phyloP scores from a whole-genome alignment of 2,797 vertebrate species.

The Onychomys arenicola region DNA sequence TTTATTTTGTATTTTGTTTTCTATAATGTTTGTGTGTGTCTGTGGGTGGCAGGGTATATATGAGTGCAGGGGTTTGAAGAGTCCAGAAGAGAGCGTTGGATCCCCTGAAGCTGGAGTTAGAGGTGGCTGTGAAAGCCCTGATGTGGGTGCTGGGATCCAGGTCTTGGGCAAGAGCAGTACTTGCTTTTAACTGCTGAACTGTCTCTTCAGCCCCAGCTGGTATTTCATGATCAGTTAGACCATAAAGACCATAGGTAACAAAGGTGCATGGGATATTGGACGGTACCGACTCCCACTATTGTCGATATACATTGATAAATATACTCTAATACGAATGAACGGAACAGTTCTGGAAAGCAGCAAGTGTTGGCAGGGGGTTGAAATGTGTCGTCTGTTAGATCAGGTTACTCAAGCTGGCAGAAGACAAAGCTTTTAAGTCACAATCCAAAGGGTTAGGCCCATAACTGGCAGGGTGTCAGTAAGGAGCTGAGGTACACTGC shows the following conservation, averaged over 20 bases:
- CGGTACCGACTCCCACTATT: background rate
- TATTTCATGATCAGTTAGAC: background rate
- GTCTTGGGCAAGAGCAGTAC: background rate
- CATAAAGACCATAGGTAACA: background rate
- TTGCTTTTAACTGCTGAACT: background rate
- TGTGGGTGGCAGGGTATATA: background rate
- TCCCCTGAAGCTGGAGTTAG: background rate
- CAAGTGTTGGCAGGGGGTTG: constrained; percentile 21
- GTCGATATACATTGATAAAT: background rate
- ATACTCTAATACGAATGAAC: background rate
- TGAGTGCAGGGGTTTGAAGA: background rate
- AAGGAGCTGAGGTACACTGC: constrained; percentile 25
- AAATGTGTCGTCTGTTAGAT: constrained; percentile 53
- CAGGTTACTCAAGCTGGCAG: constrained; percentile 58
- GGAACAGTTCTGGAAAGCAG: constrained; percentile 55
- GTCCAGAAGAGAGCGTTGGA: background rate
- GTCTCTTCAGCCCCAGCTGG: background rate
- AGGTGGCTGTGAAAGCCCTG: background rate
- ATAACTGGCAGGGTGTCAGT: constrained; percentile 54
- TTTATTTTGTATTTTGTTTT: background rate
- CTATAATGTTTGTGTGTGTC: background rate
- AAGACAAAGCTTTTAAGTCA: constrained; percentile 57
- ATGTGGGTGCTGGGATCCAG: background rate
- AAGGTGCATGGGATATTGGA: background rate
- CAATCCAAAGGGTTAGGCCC: constrained; percentile 62